phyloP scores from a whole-genome alignment of 1,140 invertebrate species.

The Philopotamus ludificatus region DNA sequence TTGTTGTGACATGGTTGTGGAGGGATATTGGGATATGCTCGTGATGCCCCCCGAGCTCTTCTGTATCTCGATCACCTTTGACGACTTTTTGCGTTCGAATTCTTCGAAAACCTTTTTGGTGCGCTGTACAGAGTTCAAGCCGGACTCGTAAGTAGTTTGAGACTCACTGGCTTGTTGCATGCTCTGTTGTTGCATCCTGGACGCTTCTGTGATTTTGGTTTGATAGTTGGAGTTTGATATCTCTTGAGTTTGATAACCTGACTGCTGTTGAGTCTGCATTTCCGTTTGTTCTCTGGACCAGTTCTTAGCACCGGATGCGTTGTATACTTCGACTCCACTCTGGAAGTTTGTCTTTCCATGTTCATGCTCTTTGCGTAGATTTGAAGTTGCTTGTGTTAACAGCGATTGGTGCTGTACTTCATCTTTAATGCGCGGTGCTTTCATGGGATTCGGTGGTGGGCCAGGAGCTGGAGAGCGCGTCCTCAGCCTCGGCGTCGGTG shows the following conservation, averaged over 20 bases:
- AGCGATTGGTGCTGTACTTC: slow-evolving; percentile 43
- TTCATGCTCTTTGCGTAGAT: slow-evolving; percentile 48
- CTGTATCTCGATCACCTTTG: slow-evolving; percentile 62
- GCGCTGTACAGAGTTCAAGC: slow-evolving; percentile 59
- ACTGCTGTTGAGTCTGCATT: slow-evolving; percentile 45
- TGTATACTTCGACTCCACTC: slow-evolving; percentile 41
- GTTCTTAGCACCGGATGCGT: slow-evolving; percentile 42
- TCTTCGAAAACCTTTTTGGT: slow-evolving; percentile 64
- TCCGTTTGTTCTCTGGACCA: slow-evolving; percentile 44
- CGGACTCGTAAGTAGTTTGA: slow-evolving; percentile 55
- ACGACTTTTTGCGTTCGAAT: slow-evolving; percentile 61
- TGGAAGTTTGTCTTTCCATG: slow-evolving; percentile 42
- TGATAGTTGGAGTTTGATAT: slow-evolving; percentile 46
- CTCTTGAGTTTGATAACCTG: slow-evolving; percentile 47
- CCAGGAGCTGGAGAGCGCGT: slow-evolving; percentile 61
- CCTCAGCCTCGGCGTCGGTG: slow-evolving; percentile 58
- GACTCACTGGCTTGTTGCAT: slow-evolving; percentile 50
- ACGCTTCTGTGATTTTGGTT: slow-evolving; percentile 50
- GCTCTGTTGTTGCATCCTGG: slow-evolving; percentile 49
- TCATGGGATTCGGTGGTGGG: slow-evolving; percentile 60
- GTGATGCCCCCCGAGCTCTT: slow-evolving; percentile 36
- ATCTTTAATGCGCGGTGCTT: slow-evolving; percentile 56
- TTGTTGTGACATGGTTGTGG: slow-evolving; percentile 17
- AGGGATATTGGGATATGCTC: slow-evolving; percentile 18
- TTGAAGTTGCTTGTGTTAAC: slow-evolving; percentile 45